Conservation (phyloP, 92 coral and sea anemone genomes). For the Epizoanthus scotinus region DNA sequence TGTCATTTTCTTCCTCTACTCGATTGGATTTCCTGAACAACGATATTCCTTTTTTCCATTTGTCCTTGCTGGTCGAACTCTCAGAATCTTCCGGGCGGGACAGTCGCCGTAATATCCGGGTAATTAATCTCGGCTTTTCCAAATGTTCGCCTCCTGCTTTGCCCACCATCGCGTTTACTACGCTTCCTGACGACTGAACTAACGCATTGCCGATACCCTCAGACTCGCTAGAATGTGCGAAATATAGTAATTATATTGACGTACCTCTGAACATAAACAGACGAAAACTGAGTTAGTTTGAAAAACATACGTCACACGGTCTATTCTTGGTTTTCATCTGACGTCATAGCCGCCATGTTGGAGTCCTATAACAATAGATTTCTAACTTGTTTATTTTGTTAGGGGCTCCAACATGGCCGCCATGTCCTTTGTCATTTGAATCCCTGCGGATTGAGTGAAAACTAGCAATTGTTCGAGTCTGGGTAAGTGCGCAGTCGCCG, state of each 20-base stretch:
- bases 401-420: too few species aligned
- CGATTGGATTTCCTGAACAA: slow-evolving; percentile 25
- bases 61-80: not conserved
- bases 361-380: too few species aligned
- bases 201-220: slow-evolving; percentile 42
- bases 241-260: not conserved
- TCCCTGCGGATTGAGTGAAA: too few species aligned
- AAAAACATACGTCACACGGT: too few species aligned
- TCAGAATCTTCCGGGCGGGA: not conserved
- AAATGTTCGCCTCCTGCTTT: slow-evolving; percentile 41
- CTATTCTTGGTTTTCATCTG: too few species aligned
- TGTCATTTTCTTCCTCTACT: slow-evolving; percentile 22
- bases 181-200: slow-evolving; percentile 41
- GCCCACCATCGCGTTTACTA: slow-evolving; percentile 39
- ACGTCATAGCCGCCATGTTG: too few species aligned
- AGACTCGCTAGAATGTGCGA: slow-evolving; percentile 4
- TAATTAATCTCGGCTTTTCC: not conserved
- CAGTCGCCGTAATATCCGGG: not conserved
- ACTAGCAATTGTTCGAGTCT: too few species aligned
- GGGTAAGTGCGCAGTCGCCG: too few species aligned
- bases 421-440: too few species aligned
- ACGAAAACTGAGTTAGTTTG: too few species aligned
- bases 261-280: too few species aligned
- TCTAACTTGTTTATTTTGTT: too few species aligned
- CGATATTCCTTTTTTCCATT: slow-evolving; percentile 7